Conservation (phyloP, 2,888 invertebrate species). For the Chelonus formosanus region DNA sequence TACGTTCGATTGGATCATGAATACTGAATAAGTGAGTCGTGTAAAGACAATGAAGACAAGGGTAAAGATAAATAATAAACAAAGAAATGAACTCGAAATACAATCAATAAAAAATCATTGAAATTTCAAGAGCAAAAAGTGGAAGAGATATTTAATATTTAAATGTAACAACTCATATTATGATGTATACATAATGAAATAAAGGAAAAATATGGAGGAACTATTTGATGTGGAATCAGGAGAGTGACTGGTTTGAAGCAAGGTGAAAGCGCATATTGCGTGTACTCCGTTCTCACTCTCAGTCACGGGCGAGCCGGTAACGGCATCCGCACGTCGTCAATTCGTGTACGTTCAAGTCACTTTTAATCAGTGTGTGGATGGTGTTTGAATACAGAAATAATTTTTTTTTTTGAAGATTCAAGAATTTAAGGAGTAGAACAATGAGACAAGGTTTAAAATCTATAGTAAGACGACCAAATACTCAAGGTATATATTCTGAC, state of each 20-base stretch:
- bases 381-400: background rate
- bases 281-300: conserved; percentile 49
- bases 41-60: background rate
- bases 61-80: background rate
- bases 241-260: conserved; percentile 38
- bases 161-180: background rate
- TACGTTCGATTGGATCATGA: conserved; percentile 3
- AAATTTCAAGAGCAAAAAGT: background rate
- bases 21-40: background rate
- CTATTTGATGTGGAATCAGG: conserved; percentile 13
- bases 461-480: conserved; percentile 59
- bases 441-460: conserved; percentile 59
- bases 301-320: conserved; percentile 62
- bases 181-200: background rate
- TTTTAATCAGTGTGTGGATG: conserved; percentile 12
- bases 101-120: too few species aligned
- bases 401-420: too few species aligned
- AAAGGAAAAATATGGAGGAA: conserved; percentile 10
- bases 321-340: conserved; percentile 44
- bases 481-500: conserved; percentile 56
- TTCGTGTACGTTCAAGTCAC: background rate
- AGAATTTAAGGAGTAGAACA: background rate
- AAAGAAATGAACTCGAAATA: too few species aligned
- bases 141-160: background rate
- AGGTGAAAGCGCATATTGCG: conserved; percentile 62